Evolutionary conservation across 2,888 invertebrate genomes (phyloP), one percentile per base, ranked within the genome.

Genomic region (Teinopalpus imperialis): DNA sequence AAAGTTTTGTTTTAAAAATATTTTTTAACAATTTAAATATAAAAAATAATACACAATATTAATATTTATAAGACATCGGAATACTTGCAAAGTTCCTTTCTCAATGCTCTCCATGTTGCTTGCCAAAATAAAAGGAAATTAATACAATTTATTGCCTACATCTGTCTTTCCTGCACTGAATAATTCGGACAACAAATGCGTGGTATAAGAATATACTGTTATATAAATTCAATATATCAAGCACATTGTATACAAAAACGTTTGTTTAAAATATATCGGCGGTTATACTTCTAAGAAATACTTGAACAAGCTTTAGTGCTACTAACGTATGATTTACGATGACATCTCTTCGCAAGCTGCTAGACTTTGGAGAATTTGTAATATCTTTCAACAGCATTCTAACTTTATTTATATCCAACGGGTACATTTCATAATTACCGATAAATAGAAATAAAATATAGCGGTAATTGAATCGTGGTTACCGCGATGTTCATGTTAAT

Each of bases 281-380:
- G 21, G 31, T 31, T 42, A 43, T 20, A 44, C 14, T 44, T 31
- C 36, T 37, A 44, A 37, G 37, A 44, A 39, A 39, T 32, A 37
- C 37, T 39, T 20, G 26, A 39, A 39, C 31, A 39, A 44, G 43
- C 44, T 44, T 37, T 44, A 37, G 7, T 31, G 26, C 37, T 44
- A 44, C 31, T 37, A 44, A 44, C 31, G 16, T 44, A 37, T 44
- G 37, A 44, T 44, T 44, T 44, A 44, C 42, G 42, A 43, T 20
- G 34, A 37, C 37, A 37, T 37, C 24, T 37, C 31, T 37, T 31
- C 4, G 2, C 4, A 27, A 20, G 24, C 18, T 24, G 44, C 37
- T 27, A 35, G 34, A 37, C 20, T 43, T 18, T 21, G n/a, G 21
- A 23, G 27, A 26, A 27, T 24, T 30, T 30, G 30, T 37, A 43